Conservation (phyloP, 2,797 vertebrate genomes). For the Ctenochaetus hawaiiensis region DNA sequence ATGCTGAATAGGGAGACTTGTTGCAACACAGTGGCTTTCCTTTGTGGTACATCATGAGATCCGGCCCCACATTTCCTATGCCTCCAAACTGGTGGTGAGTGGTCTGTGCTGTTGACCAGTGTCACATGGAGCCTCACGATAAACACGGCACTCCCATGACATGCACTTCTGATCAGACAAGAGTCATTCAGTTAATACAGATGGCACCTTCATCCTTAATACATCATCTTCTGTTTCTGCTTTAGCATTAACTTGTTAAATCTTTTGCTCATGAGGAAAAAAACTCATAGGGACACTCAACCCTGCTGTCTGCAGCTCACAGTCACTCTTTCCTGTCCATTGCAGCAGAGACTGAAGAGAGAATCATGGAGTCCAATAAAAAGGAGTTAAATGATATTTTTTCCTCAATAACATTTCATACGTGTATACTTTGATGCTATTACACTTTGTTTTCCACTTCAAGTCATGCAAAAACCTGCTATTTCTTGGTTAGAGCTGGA, state of each 20-base stretch:
- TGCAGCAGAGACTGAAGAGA: slow-evolving; percentile 26
- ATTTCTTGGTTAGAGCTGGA: no score
- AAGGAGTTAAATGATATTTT: neutral
- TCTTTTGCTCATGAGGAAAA: slow-evolving; percentile 16
- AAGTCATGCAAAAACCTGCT: no score
- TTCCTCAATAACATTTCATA: neutral
- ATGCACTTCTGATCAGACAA: slow-evolving; percentile 33
- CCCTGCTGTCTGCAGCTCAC: slow-evolving; percentile 42
- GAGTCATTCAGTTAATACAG: slow-evolving; percentile 12
- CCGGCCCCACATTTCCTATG: slow-evolving; percentile 33
- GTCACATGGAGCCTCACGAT: slow-evolving; percentile 27
- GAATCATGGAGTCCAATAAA: slow-evolving; percentile 32
- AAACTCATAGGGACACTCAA: slow-evolving; percentile 32
- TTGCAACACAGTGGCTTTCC: slow-evolving; percentile 49
- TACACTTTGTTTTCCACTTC: no score
- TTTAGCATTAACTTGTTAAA: slow-evolving; percentile 28
- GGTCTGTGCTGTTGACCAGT: slow-evolving; percentile 6
- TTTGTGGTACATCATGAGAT: slow-evolving; percentile 57
- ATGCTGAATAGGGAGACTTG: slow-evolving; percentile 56
- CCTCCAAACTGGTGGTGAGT: slow-evolving; percentile 18
- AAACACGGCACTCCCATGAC: slow-evolving; percentile 1
- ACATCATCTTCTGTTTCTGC: neutral
- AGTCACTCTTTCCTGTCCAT: slow-evolving; percentile 54
- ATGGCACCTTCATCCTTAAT: slow-evolving; percentile 13
- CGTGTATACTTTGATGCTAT: neutral